Base-by-base conservation (phyloP, 2,888 invertebrate genomes). In the Achlya flavicornis region DNA sequence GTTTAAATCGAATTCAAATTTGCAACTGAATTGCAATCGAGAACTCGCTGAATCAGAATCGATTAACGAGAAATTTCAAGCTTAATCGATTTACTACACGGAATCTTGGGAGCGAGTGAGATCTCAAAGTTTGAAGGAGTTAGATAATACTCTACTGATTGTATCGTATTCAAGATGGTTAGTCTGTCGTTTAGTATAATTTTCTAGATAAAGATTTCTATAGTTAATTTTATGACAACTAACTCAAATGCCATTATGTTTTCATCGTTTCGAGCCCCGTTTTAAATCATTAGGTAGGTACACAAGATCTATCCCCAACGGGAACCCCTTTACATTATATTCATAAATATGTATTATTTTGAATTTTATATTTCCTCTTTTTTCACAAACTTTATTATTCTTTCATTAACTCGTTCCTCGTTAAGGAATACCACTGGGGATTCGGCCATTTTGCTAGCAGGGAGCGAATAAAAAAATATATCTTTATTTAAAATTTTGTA, bases 1-100 rank as follows among this genome's bases (percentile, higher is more conserved):
- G 64, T 77, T 77, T 72, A 77, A 26, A 78, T 78, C 71, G 70
- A 76, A 81, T 74, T 78, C 74, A 79, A 80, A 82, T 83, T 79
- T 80, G 81, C 79, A 78, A 84, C 78, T 81, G 80, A 80, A 80
- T 76, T 81, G 80, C 80, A 81, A 82, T 85, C 75, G 82, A 81
- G 81, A 83, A 79, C 80, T 78, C 73, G 82, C 81, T 84, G 81
- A 88, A 84, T 88, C 83, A 80, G 85, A 88, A 85, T 86, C 87
- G 87, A 88, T 88, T 89, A 86, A 84, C 81, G 81, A 80, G 80
- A 78, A 80, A 85, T 83, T 85, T 83, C 81, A 72, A 82, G 81
- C 84, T 85, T 79, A 88, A 86, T 80, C 80, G 86, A 83, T 85
- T 83, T 72, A 75, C 68, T 67, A 64, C 64, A 41, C 61, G 60